Evolutionary conservation across 2,113 vertebrate species (phyloP), one percentile per base, ranked within the genome.

Genomic region (Saguinus imperator): DNA sequence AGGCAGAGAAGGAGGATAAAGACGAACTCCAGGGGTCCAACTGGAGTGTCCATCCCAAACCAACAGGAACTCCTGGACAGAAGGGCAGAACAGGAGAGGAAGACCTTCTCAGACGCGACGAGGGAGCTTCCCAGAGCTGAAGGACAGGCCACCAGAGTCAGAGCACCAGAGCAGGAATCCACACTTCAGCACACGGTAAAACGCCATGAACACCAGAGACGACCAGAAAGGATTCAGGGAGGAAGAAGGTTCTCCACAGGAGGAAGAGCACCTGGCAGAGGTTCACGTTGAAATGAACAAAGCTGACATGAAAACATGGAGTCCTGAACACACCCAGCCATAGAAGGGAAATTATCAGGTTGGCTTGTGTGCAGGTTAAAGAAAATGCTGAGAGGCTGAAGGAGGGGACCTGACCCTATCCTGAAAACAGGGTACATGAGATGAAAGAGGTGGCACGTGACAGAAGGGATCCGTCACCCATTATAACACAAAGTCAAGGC

Each of bases 11-110:
- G 64, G 32, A 25, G n/a, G 0, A 48, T 16, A 84, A 48, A 76
- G 8, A 58, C 0, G 6, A 45, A 50, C 5, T 73, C 3, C 0
- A 25, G 21, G 8, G 11, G 45, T 4, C 25, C 37, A 35, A 1
- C 40, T 8, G 13, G 64, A 50, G n/a, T 8, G 6, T 7, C 76
- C 77, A 75, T 23, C 18, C 48, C 86, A 61, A 57, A 80, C 40
- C n/a, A 64, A n/a, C 21, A 80, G 12, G 13, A 85, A 72, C 35
- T 72, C 61, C n/a, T 70, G 29, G 61, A 32, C 61, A 13, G 11
- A 50, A 75, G 29, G 88, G 3, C 64, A 86, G 82, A 83, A n/a
- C 8, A 45, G 11, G n/a, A 43, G 16, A 1, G 20, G n/a, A 23
- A 37, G 16, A 18, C 76, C 72, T 37, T 96, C 82, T 86, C 87